These are phyloP conservation scores for Hystrix brachyura DNA, from an alignment of 2,113 vertebrate genomes.

Conservation along the genomic window DNA sequence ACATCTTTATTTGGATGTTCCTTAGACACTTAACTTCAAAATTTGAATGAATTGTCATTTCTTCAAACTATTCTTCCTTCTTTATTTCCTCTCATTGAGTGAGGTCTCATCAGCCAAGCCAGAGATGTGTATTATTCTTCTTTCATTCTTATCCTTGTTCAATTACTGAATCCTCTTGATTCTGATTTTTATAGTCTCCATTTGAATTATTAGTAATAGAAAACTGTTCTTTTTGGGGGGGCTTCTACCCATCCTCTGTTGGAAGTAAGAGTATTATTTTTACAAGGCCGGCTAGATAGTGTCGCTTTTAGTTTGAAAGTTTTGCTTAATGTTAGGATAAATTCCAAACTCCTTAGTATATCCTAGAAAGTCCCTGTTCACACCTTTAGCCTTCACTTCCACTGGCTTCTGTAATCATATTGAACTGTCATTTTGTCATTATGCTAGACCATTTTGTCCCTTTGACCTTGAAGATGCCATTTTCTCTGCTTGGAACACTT, in stretches of 20 bases:
- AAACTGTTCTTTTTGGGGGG: neutral
- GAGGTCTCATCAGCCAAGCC: neutral
- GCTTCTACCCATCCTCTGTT: neutral
- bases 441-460: neutral
- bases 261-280: neutral
- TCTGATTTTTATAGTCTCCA: neutral
- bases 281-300: neutral
- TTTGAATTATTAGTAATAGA: neutral
- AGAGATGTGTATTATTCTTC: constrained; percentile 2
- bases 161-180: neutral
- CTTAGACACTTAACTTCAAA: neutral
- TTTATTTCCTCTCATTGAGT: neutral
- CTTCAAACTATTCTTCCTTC: neutral
- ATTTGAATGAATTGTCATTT: neutral
- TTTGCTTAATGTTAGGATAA: neutral
- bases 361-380: neutral
- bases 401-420: neutral
- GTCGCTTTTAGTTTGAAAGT: neutral
- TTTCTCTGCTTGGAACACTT: neutral
- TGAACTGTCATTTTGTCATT: neutral
- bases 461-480: neutral
- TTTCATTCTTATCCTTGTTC: neutral
- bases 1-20: neutral
- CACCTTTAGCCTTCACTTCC: neutral
- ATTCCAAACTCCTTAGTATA: neutral